Base-by-base conservation (phyloP, 2,113 vertebrate species). In the Xyrauchen texanus region DNA sequence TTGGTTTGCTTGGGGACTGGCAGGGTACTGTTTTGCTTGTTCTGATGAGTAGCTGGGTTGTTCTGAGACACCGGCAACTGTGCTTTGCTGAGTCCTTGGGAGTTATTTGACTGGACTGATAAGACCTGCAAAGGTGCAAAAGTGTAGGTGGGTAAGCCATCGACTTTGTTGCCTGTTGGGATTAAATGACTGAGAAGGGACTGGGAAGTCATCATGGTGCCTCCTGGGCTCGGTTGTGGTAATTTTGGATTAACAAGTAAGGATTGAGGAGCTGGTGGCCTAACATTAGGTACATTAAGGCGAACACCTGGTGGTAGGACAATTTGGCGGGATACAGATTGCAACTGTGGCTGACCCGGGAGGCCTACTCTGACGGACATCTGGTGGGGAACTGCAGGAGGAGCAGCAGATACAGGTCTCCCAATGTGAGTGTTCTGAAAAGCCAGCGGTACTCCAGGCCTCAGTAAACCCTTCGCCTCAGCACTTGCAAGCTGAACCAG, bases 91-190 rank as follows among this genome's bases (percentile, higher is more conserved):
- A 91, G 88, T 0, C 90, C 87, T 0, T 94, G 86, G 2, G 87
- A 78, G 0, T 91, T 86, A 8, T 89, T 86, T 0, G 93, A 61
- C 21, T 93, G 67, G 44, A 93, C 87, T 0, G 96, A 95, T 87
- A 96, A 68, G 4, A 95, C 91, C 0, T 96, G 96, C 62, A 98
- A 87, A 0, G 98, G 96, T 0, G 96, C 94, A 8, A 99, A 93
- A 0, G 97, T 99, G 83, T 98, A 98, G 0, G 94, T 97, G 3
- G 97, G 97, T 82, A 98, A 93, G 15, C 98, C 97, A 0, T 98
- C 98, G 42, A 98, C 93, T 76, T 93, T 95, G 72, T 96, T 98
- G 34, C 95, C 97, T 0, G 96, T 98, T 0, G 96, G 97, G 72
- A 99, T 95, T 74, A 98, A 89, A 77, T 99, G 97, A 84, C 93